A percentile compares a stretch with the other conserved stretches of the same genome.
These are phyloP conservation scores for Pterocles orientalis DNA, from an alignment of 2,113 vertebrate genomes.

Conservation along the genomic window DNA sequence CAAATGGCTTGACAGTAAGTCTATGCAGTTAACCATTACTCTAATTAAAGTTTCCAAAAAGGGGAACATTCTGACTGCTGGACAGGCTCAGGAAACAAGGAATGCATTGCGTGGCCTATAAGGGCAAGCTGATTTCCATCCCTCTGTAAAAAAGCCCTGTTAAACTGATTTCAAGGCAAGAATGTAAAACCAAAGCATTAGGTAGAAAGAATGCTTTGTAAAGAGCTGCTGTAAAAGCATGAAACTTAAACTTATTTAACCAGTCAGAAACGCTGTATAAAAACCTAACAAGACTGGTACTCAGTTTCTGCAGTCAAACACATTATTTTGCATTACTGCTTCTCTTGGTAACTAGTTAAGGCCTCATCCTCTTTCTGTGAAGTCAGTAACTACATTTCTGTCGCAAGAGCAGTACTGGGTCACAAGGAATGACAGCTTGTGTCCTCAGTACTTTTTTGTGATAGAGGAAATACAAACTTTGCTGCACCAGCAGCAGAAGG, in stretches of 20 bases:
- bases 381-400: not conserved
- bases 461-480: not conserved
- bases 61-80: not conserved
- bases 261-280: not conserved
- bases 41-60: constrained; percentile 30
- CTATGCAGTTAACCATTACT: constrained; percentile 14
- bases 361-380: not conserved
- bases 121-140: not conserved
- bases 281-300: not conserved
- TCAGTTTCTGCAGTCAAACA: not conserved
- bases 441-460: not conserved
- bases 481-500: not conserved
- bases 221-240: not conserved
- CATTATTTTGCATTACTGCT: not conserved
- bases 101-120: not conserved
- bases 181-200: not conserved
- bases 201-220: not conserved
- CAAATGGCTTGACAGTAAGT: constrained; percentile 35
- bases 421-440: not conserved
- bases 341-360: not conserved
- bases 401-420: not conserved
- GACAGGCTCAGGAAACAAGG: not conserved
- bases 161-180: not conserved
- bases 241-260: not conserved
- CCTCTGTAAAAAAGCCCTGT: not conserved